phyloP scores from a whole-genome alignment of 2,888 invertebrate genomes.

The Rhamphomyia laevipes region DNA sequence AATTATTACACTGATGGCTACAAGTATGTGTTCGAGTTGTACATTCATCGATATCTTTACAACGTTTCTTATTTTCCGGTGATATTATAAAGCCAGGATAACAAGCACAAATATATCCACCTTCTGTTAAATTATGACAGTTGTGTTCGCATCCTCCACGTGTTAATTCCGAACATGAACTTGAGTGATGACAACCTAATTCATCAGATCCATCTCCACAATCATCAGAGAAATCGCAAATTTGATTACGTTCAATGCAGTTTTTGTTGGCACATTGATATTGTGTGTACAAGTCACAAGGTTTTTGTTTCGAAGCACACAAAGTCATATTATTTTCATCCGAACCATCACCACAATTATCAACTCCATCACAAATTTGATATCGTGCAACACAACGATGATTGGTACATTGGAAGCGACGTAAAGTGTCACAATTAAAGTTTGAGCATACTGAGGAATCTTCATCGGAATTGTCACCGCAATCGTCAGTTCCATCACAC shows the following conservation, averaged over 20 bases:
- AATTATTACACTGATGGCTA: conserved; percentile 84
- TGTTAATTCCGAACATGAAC: conserved; percentile 44
- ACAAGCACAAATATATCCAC: conserved; percentile 85
- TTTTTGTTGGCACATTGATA: conserved; percentile 80
- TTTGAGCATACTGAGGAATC: conserved; percentile 65
- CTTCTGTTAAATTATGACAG: conserved; percentile 72
- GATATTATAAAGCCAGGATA: conserved; percentile 76
- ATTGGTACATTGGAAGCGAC: conserved; percentile 82
- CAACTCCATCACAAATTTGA: conserved; percentile 80
- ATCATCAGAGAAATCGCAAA: conserved; percentile 84
- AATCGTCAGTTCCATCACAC: conserved; percentile 89
- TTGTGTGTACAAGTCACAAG: conserved; percentile 66
- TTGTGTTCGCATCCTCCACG: conserved; percentile 85
- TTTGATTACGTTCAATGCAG: conserved; percentile 64
- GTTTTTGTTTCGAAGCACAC: conserved; percentile 61
- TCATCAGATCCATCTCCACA: conserved; percentile 87
- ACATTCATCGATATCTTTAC: conserved; percentile 87
- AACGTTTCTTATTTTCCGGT: conserved; percentile 66
- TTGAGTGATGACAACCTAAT: conserved; percentile 69
- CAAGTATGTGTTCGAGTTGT: conserved; percentile 71
- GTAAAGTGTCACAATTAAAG: conserved; percentile 72
- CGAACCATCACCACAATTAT: conserved; percentile 89
- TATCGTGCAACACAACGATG: conserved; percentile 75
- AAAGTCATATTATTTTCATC: conserved; percentile 93
- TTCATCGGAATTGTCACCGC: conserved; percentile 86